Percentiles rank a stretch among this genome's conserved stretches.
Conservation (phyloP, 2,888 invertebrate genomes). For the Xanthorhoe spadicearia region DNA sequence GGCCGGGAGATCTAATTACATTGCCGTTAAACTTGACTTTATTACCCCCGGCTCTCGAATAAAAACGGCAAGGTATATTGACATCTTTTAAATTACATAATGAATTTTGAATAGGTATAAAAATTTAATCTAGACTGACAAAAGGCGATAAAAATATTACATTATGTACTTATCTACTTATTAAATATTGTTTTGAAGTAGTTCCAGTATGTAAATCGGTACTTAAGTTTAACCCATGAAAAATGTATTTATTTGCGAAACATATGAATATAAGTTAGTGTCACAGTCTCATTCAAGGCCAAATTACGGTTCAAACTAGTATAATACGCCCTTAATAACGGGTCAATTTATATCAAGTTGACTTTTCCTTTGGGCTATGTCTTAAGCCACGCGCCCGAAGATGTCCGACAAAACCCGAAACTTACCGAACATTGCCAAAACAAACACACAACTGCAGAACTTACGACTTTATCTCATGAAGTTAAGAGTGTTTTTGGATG, state of each 20-base stretch:
- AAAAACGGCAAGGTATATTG: not conserved
- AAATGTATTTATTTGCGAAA: too few species aligned
- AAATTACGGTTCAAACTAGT: slow-evolving; percentile 25
- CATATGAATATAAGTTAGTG: not conserved
- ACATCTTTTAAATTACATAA: not conserved
- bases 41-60: slow-evolving; percentile 55
- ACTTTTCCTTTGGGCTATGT: slow-evolving; percentile 58
- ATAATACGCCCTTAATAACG: slow-evolving; percentile 59
- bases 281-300: slow-evolving; percentile 10
- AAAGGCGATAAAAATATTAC: not conserved
- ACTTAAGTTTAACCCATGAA: too few species aligned
- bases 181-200: too few species aligned
- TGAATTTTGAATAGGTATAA: not conserved
- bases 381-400: slow-evolving; percentile 67
- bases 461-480: slow-evolving; percentile 17
- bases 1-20: slow-evolving; percentile 55
- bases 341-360: slow-evolving; percentile 50
- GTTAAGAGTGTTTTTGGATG: slow-evolving; percentile 43
- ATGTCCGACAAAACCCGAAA: slow-evolving; percentile 61
- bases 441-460: slow-evolving; percentile 39
- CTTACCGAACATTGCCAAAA: slow-evolving; percentile 64
- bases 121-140: not conserved
- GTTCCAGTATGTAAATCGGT: too few species aligned
- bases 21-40: slow-evolving; percentile 57
- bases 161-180: too few species aligned